Conservation (phyloP, 2,113 vertebrate genomes). For the Eleginops maclovinus region DNA sequence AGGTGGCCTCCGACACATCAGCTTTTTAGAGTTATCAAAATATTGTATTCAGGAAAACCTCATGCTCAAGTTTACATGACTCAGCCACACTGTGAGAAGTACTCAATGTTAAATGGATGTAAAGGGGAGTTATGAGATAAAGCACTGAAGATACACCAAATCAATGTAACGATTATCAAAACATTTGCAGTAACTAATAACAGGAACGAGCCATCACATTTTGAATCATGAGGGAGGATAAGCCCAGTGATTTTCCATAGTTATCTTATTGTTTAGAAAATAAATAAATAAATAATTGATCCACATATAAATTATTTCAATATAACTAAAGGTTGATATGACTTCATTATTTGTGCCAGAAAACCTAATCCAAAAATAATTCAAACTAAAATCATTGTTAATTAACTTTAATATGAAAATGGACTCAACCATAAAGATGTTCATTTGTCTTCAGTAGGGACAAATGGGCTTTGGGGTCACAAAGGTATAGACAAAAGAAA, state of each 20-base stretch:
- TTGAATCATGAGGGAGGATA: neutral
- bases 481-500: neutral
- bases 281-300: neutral
- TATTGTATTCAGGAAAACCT: slow-evolving; percentile 14
- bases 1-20: slow-evolving; percentile 13
- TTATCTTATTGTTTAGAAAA: neutral
- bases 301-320: neutral
- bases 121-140: neutral
- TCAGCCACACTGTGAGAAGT: neutral
- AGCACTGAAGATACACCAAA: neutral
- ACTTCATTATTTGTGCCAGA: neutral
- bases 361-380: neutral
- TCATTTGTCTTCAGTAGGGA: no score
- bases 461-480: no score
- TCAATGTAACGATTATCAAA: neutral
- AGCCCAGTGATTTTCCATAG: neutral
- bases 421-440: no score
- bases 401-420: no score
- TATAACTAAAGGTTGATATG: neutral
- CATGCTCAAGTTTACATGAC: neutral
- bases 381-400: neutral
- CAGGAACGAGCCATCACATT: neutral
- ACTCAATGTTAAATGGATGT: neutral
- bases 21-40: slow-evolving; percentile 14
- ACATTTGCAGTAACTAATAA: neutral